Evolutionary conservation across 2,113 vertebrate genomes (phyloP), one percentile per base, ranked within the genome.

Genomic region (Chrysochloris asiatica): DNA sequence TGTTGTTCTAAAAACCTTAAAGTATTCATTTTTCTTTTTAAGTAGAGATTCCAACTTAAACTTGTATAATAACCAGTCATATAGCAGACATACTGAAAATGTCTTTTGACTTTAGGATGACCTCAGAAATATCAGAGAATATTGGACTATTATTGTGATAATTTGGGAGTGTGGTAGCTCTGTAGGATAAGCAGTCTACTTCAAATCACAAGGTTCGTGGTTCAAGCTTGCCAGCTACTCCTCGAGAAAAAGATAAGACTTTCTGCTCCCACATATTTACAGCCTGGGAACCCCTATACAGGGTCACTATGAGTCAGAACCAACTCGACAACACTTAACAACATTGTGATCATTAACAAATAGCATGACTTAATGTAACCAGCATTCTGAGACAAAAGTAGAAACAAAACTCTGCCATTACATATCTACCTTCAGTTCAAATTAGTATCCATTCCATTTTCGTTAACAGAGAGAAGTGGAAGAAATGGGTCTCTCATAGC

Each of bases 401-500:
- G 38, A 67, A 78, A 30, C 36, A 59, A 79, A 17, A 45, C 47
- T 59, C 30, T 87, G 24, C 21, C 73, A 91, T 94, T 94, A 73
- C 48, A 33, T 38, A 87, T 10, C 88, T 90, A 52, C 79, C 89
- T 91, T 78, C 41, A 75, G 56, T 76, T n/a, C 45, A 92, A 92
- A 80, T 97, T 92, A 85, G 63, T 81, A 61, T 78, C 7, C 13
- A 50, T 91, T 95, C 90, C 61, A 48, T 86, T 92, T 93, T 65
- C 54, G 41, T 86, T 93, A 88, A 90, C 69, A 93, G 75, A 94
- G 30, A 54, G 63, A 90, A 89, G 78, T 95, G 89, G 61, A 92
- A 89, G 82, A 50, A 90, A 95, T 94, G 77, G 67, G 48, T 93
- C 26, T 56, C 67, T 89, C 48, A 77, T 93, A 96, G 88, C 91